Base-by-base conservation (phyloP, 1,140 invertebrate genomes). In the Meloidogyne hapla region DNA sequence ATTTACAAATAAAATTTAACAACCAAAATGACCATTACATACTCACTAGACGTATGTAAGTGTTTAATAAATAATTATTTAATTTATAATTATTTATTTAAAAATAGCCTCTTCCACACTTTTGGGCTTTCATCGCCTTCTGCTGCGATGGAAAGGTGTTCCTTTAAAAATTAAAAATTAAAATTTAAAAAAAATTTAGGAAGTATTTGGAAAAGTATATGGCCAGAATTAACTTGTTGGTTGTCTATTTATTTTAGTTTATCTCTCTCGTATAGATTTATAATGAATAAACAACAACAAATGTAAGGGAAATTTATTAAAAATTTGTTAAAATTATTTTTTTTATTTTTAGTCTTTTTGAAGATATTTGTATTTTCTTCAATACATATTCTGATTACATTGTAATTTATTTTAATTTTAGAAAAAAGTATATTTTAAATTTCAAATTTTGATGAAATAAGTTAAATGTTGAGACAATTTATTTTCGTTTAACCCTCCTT, bases 71-170 rank as follows among this genome's bases (percentile, higher is more conserved):
- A 18, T 56, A 56, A n/a, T 1, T 56, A 18, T 18, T 48, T 18
- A 56, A 56, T n/a, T n/a, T 3, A 48, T 4, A 18, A 3, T 56
- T 56, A 8, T 5, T 56, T 56, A 56, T n/a, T n/a, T 56, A 8
- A 56, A 56, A 42, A 6, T 56, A 2, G 74, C 84, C 42, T 84
- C 84, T 15, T 77, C 86, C 25, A 79, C 82, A 26, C 78, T 87
- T 48, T 80, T 78, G 48, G 87, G 86, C 9, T 81, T 87, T 76
- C 79, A 83, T 40, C 79, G 80, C 23, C 71, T 87, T 18, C 62
- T 87, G 12, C 28, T 87, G 25, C 81, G 92, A 87, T 92, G 92
- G 92, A 89, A 89, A 85, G 86, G 87, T 64, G 62, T 26, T 21
- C 4, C n/a, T n/a, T n/a, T n/a, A n/a, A n/a, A 25, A 25, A 25